These are phyloP conservation scores for Melanostoma mellinum DNA, from an alignment of 2,888 invertebrate genomes.

Conservation along the genomic window DNA sequence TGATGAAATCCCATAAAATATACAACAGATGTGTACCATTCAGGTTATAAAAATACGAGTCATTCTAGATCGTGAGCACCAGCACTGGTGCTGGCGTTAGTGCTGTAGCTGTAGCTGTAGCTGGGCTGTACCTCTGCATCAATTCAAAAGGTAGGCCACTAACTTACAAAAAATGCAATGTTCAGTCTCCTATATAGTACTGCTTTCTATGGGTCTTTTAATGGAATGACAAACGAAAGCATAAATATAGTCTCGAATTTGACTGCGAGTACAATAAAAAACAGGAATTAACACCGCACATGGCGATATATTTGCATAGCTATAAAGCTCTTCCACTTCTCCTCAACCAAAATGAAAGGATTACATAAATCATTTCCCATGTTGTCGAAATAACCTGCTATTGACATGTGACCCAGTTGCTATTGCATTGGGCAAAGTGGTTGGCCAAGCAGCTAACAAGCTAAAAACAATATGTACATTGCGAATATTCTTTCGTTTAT, in stretches of 20 bases:
- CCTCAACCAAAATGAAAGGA: constrained; percentile 60
- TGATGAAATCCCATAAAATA: constrained; percentile 72
- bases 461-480: constrained; percentile 63
- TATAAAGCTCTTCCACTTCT: constrained; percentile 48
- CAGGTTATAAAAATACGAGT: constrained; percentile 72
- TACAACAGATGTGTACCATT: constrained; percentile 73
- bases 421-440: constrained; percentile 55
- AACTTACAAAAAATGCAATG: constrained; percentile 52
- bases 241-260: constrained; percentile 69
- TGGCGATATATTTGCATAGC: constrained; percentile 56
- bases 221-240: constrained; percentile 71
- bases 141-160: constrained; percentile 44
- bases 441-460: constrained; percentile 67
- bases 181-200: constrained; percentile 23
- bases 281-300: constrained; percentile 68
- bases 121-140: constrained; percentile 40
- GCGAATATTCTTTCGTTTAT: constrained; percentile 43
- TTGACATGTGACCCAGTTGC: constrained; percentile 73
- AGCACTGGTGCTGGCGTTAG: background rate
- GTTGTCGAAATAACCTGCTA: constrained; percentile 71
- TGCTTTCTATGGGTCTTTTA: constrained; percentile 60
- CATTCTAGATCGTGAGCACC: constrained; percentile 61
- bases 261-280: constrained; percentile 62
- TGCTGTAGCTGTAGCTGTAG: background rate
- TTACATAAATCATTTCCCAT: constrained; percentile 70